Conservation (phyloP, 2,113 vertebrate genomes). For the Pseudorasbora parva region DNA sequence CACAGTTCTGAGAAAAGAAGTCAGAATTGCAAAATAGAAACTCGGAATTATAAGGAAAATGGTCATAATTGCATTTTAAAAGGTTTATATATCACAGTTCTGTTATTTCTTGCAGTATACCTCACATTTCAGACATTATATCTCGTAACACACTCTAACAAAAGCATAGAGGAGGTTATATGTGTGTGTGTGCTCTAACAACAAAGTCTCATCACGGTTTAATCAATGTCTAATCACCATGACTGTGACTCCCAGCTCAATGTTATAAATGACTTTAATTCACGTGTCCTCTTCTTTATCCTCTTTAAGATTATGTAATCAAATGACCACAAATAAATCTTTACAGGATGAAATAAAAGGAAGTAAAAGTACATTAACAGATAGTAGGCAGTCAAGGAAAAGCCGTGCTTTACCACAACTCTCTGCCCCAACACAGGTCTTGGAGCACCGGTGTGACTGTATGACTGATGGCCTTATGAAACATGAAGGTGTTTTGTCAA, state of each 20-base stretch:
- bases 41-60: too few relatives aligned
- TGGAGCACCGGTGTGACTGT: constrained; percentile 64
- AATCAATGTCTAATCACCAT: constrained; percentile 5
- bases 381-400: neutral
- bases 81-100: too few relatives aligned
- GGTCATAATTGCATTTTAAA: too few relatives aligned
- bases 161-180: neutral
- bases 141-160: neutral
- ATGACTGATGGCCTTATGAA: constrained; percentile 74
- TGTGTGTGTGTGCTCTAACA: neutral
- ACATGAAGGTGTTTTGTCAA: constrained; percentile 77
- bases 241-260: neutral
- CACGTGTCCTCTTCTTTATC: neutral
- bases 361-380: neutral
- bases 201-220: neutral
- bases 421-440: constrained; percentile 50
- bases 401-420: neutral
- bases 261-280: constrained; percentile 6
- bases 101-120: too few relatives aligned
- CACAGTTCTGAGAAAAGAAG: too few relatives aligned
- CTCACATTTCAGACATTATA: too few relatives aligned
- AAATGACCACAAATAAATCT: neutral
- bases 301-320: neutral
- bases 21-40: too few relatives aligned
- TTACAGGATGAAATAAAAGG: neutral